Conservation (phyloP, 2,888 invertebrate species). For the Reticulitermes lucifugus region DNA sequence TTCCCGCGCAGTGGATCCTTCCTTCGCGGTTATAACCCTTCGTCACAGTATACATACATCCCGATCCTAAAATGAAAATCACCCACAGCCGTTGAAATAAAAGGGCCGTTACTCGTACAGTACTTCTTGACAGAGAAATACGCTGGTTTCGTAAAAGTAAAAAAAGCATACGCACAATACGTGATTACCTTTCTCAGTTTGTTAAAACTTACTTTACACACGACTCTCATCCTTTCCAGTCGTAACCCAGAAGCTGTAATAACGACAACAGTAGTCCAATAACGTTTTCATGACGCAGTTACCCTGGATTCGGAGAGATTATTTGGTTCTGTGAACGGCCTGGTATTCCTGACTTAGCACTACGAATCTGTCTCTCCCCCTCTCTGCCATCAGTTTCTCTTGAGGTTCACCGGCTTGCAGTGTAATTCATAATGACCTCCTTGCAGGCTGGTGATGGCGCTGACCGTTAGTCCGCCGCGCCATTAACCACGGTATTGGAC, state of each 20-base stretch:
- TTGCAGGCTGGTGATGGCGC: background rate
- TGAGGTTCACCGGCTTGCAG: background rate
- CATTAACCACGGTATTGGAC: background rate
- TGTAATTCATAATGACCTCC: background rate
- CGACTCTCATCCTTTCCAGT: background rate
- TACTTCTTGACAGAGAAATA: background rate
- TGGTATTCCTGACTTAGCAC: background rate
- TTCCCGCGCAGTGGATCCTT: too few species aligned
- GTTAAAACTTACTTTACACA: slow-evolving; percentile 13
- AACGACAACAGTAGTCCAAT: background rate
- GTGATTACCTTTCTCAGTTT: background rate
- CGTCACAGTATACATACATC: too few species aligned
- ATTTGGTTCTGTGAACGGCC: slow-evolving; percentile 2
- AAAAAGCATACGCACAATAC: background rate
- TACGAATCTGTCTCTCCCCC: background rate
- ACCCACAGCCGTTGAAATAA: background rate
- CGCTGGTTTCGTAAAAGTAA: background rate
- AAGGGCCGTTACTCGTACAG: background rate
- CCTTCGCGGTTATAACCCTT: too few species aligned
- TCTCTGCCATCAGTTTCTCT: background rate
- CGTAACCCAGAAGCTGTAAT: background rate
- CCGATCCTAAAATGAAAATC: background rate
- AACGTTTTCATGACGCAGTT: background rate
- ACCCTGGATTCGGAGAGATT: background rate
- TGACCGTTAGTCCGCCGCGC: background rate